A percentile compares a stretch with the other conserved stretches of the same genome.
Evolutionary conservation across 2,888 invertebrate species (phyloP).

Genomic region (Boloria euphrosyne): DNA sequence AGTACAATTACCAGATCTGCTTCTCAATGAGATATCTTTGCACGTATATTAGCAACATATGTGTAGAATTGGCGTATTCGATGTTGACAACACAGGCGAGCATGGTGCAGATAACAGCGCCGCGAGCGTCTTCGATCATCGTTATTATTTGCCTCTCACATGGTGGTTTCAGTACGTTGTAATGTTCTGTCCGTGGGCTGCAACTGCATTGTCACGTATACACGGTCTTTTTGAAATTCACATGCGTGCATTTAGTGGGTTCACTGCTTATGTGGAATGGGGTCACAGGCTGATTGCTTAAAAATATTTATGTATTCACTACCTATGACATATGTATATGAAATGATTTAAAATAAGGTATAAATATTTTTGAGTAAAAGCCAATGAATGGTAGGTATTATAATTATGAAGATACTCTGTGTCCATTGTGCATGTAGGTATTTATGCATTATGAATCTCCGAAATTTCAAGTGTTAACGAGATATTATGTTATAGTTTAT

Average conservation of each 20-base stretch:
- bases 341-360: conserved; percentile 15
- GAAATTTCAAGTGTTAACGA: conserved; percentile 23
- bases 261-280: conserved; percentile 79
- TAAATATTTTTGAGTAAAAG: conserved; percentile 62
- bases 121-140: conserved; percentile 61
- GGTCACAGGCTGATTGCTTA: conserved; percentile 61
- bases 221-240: conserved; percentile 62
- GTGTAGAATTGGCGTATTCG: conserved; percentile 20
- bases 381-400: conserved; percentile 53
- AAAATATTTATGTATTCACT: conserved; percentile 55
- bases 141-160: conserved; percentile 74
- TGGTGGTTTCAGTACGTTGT: conserved; percentile 67
- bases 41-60: conserved; percentile 8
- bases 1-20: conserved; percentile 2
- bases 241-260: conserved; percentile 73
- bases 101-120: conserved; percentile 72
- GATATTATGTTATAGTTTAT: conserved; percentile 22
- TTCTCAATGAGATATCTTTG: background rate
- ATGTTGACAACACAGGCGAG: conserved; percentile 40
- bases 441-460: conserved; percentile 46
- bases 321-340: no score
- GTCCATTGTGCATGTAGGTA: conserved; percentile 75
- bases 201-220: conserved; percentile 68
- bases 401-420: conserved; percentile 51
- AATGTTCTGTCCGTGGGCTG: conserved; percentile 60